Percentiles rank a stretch among this genome's conserved stretches.
Conservation (phyloP, 2,113 vertebrate genomes). For the Maccullochella peelii region DNA sequence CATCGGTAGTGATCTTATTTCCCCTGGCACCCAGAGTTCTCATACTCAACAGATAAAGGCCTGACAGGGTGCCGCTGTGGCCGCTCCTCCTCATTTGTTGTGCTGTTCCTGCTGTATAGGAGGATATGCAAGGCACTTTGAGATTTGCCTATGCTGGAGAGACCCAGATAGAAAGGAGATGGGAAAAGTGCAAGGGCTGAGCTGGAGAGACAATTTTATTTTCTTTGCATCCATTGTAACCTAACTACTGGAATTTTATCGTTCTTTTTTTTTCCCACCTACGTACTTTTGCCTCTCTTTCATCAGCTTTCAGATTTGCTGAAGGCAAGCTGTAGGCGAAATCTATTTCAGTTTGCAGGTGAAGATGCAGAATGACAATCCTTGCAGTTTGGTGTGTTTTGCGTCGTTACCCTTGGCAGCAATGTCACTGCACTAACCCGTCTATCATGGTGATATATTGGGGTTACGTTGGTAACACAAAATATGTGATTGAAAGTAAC, state of each 20-base stretch:
- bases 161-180: neutral
- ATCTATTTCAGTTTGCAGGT: slow-evolving; percentile 61
- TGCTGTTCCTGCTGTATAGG: slow-evolving; percentile 18
- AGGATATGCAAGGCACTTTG: slow-evolving; percentile 35
- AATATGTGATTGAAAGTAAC: slow-evolving; percentile 11
- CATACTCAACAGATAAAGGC: slow-evolving; percentile 49
- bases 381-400: slow-evolving; percentile 26
- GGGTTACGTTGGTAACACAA: slow-evolving; percentile 9
- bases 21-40: slow-evolving; percentile 24
- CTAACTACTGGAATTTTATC: slow-evolving; percentile 18
- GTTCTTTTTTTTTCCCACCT: neutral
- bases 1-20: slow-evolving; percentile 56
- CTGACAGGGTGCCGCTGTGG: slow-evolving; percentile 11
- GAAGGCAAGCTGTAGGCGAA: slow-evolving; percentile 54
- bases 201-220: slow-evolving; percentile 31
- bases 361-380: slow-evolving; percentile 29
- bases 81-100: slow-evolving; percentile 43
- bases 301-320: slow-evolving; percentile 50
- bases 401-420: slow-evolving; percentile 14
- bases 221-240: slow-evolving; percentile 26
- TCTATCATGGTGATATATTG: neutral
- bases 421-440: neutral
- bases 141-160: slow-evolving; percentile 30
- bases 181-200: neutral
- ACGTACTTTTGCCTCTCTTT: slow-evolving; percentile 27